Conservation (phyloP, 2,797 vertebrate species). For the Natrix natrix region DNA sequence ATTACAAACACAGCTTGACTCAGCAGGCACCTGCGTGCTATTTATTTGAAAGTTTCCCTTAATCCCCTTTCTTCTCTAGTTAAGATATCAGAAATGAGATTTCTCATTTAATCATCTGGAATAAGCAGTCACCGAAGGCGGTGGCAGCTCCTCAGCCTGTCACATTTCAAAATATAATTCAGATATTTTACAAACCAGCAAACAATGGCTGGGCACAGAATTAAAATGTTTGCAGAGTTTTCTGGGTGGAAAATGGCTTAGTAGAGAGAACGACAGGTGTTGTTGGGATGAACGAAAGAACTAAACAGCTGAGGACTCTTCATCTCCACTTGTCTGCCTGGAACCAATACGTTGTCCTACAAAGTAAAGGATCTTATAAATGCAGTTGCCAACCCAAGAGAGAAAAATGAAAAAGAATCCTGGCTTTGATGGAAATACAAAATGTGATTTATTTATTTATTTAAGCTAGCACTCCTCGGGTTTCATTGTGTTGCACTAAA, state of each 20-base stretch:
- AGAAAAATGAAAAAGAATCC: background rate
- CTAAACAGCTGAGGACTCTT: background rate
- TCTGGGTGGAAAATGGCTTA: constrained; percentile 56
- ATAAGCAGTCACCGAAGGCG: constrained; percentile 58
- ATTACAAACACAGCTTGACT: constrained; percentile 8
- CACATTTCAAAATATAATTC: constrained; percentile 67
- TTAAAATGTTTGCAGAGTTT: constrained; percentile 62
- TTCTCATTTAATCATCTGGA: constrained; percentile 69
- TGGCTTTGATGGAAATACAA: constrained; percentile 1
- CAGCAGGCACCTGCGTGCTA: background rate
- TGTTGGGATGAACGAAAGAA: constrained; percentile 9
- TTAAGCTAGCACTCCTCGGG: background rate
- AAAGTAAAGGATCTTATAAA: constrained; percentile 9
- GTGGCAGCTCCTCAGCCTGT: constrained; percentile 64
- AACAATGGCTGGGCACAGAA: constrained; percentile 64
- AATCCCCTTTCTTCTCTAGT: constrained; percentile 50
- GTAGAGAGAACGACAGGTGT: constrained; percentile 23
- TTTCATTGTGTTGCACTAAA: background rate
- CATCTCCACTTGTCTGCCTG: background rate
- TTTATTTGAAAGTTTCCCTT: background rate
- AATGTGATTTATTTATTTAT: constrained; percentile 8
- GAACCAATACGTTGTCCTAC: background rate
- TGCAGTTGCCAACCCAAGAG: background rate
- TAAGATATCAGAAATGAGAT: constrained; percentile 65
- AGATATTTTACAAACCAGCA: constrained; percentile 64